A percentile compares a stretch with the other conserved stretches of the same genome.
These are phyloP conservation scores for Chironex yamaguchii DNA, from an alignment of 30 jellyfish, hydroid and myxozoan species.

Conservation along the genomic window DNA sequence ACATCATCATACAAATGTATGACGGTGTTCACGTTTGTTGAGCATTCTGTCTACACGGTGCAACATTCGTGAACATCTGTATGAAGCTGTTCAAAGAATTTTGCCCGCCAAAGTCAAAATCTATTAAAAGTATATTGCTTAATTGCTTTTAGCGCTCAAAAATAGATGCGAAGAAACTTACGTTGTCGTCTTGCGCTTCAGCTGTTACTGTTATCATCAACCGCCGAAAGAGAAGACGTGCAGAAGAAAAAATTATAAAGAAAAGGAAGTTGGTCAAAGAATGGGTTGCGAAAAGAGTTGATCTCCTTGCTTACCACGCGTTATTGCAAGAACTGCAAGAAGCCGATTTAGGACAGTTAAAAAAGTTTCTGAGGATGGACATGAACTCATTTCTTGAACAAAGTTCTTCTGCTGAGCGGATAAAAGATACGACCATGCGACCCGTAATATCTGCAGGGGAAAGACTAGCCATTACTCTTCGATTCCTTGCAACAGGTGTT, in stretches of 20 bases:
- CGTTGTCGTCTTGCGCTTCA: not conserved
- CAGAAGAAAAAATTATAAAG: too few species aligned
- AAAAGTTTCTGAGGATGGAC: constrained; percentile 1
- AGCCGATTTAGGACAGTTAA: constrained; percentile 11
- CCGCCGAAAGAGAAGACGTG: constrained; percentile 3
- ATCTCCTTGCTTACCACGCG: constrained; percentile 1
- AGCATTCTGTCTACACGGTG: constrained; percentile 22
- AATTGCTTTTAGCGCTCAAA: not conserved
- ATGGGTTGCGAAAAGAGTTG: not conserved
- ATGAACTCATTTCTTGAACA: constrained; percentile 32
- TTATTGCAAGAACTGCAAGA: not conserved
- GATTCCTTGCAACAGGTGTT: too few species aligned
- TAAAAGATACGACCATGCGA: too few species aligned
- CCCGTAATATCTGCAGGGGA: too few species aligned
- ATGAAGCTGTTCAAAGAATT: constrained; percentile 7
- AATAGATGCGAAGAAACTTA: constrained; percentile 3
- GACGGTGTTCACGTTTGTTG: constrained; percentile 17
- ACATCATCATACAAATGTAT: constrained; percentile 24
- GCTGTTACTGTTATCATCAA: not conserved
- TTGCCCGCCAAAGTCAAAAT: not conserved
- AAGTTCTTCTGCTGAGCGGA: too few species aligned
- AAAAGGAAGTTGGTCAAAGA: too few species aligned
- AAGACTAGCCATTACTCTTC: too few species aligned
- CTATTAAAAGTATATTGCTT: too few species aligned
- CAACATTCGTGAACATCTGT: constrained; percentile 26